Evolutionary conservation across 2,797 vertebrate genomes (phyloP), one percentile per base, ranked within the genome.

Genomic region (Mormyrus proboscirostris): DNA sequence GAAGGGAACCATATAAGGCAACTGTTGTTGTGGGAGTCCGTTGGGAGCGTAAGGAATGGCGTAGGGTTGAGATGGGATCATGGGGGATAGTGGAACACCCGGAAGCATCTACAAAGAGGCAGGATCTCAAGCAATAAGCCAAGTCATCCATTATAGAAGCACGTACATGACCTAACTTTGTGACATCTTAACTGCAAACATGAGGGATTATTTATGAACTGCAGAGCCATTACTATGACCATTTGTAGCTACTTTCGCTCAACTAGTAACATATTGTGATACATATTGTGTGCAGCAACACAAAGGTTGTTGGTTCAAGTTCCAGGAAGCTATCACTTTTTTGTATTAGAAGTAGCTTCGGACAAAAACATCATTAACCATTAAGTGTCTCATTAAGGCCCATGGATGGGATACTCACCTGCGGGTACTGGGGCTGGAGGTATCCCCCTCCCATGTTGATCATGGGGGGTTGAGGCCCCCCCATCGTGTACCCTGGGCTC

Each of bases 381-480:
- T 33, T 33, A 33, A 33, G 62, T 14, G 9, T 33, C 25, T 69
- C 12, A 19, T 19, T 41, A 57, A 87, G 33, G 22, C 47, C 82
- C 6, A 22, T 25, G 44, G 19, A 16, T 44, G 1, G 33, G 16
- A 29, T 5, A 90, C 93, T 92, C 16, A 95, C 95, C 93, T 94
- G 94, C 89, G 89, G 91, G 84, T 94, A 92, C 91, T 93, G 94
- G 1, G 94, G 94, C 90, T 94, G 95, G 3, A 91, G 41, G 22
- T 94, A 16, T 19, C 92, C 93, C 8, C 92, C 93, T 50, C 89
- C 90, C 7, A 92, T 14, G 47, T 38, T 90, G 90, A 94, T 47
- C 90, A 94, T 3, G 1, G 83, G 90, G 1, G 93, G 92, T 69
- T 92, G 92, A 1, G 8, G 49, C 19, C 90, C 90, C 22, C 88